Conservation (phyloP, 2,888 invertebrate species). For the Cephus sareptanus region DNA sequence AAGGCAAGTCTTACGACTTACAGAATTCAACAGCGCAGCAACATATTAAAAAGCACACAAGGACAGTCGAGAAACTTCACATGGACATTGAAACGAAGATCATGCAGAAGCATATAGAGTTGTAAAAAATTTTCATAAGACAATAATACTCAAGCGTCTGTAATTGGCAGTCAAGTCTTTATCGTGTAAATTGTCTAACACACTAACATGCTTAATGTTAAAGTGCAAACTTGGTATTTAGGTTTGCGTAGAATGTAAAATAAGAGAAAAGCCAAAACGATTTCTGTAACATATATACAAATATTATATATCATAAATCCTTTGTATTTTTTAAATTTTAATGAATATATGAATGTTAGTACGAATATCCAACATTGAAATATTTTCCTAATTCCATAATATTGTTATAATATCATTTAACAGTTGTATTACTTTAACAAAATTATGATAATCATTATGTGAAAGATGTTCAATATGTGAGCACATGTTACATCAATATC, state of each 20-base stretch:
- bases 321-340: not conserved
- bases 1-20: slow-evolving; percentile 70
- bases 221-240: not conserved
- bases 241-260: not conserved
- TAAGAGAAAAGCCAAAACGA: not conserved
- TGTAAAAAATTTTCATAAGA: slow-evolving; percentile 67
- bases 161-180: not conserved
- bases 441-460: not conserved
- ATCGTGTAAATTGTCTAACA: not conserved
- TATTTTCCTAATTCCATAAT: not conserved
- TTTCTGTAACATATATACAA: not conserved
- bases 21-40: slow-evolving; percentile 68
- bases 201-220: not conserved
- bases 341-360: not conserved
- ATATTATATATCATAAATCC: not conserved
- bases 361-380: not conserved
- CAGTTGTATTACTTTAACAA: not conserved
- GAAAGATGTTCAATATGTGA: not conserved
- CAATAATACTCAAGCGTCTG: not conserved
- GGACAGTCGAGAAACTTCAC: slow-evolving; percentile 89
- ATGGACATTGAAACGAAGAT: slow-evolving; percentile 82
- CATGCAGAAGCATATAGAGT: slow-evolving; percentile 79
- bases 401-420: too few species aligned
- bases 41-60: slow-evolving; percentile 84
- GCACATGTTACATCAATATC: slow-evolving; percentile 40